Evolutionary conservation across 2,113 vertebrate genomes (phyloP), one percentile per base, ranked within the genome.

Genomic region (Nothobranchius furzeri): DNA sequence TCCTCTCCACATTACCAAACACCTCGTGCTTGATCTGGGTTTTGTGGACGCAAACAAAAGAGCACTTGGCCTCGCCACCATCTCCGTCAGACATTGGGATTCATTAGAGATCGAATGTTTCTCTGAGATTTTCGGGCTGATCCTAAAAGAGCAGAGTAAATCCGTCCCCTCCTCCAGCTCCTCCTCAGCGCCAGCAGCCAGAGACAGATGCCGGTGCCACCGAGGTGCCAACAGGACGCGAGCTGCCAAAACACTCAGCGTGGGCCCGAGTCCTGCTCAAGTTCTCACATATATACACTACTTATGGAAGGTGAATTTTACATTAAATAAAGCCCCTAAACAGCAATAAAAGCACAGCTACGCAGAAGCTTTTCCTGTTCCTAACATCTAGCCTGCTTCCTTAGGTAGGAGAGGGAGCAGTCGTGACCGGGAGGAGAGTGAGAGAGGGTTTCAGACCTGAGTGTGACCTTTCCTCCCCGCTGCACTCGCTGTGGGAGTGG

Each of bases 131-230:
- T 64, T 64, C 37, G 52, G 37, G 49, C 68, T 74, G 59, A 58
- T 73, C 35, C 64, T 50, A 62, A 73, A 77, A 51, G 71, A 66
- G 74, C 14, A 50, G 64, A 59, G 64, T 70, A 68, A 82, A 78
- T 69, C 73, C 42, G 57, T 36, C 64, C 61, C 65, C 58, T 82
- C 66, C 67, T 74, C 52, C 30, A 13, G 59, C 66, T 60, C 78
- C 76, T 78, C 68, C 62, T 75, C 52, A 68, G 54, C 73, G 69
- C 67, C 49, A 58, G 25, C 69, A 84, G 70, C 73, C 74, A 79
- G 79, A 85, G 76, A 81, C 87, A 86, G 85, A 86, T 88, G 86
- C 78, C 67, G 69, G 63, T 66, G 70, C 70, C 74, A 75, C 84
- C 73, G 58, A 65, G 79, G 64, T 83, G 84, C 84, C 85, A 77